Percentiles rank a stretch among this genome's conserved stretches.
Conservation (phyloP, 2,113 vertebrate species). For the Argyrosomus japonicus region DNA sequence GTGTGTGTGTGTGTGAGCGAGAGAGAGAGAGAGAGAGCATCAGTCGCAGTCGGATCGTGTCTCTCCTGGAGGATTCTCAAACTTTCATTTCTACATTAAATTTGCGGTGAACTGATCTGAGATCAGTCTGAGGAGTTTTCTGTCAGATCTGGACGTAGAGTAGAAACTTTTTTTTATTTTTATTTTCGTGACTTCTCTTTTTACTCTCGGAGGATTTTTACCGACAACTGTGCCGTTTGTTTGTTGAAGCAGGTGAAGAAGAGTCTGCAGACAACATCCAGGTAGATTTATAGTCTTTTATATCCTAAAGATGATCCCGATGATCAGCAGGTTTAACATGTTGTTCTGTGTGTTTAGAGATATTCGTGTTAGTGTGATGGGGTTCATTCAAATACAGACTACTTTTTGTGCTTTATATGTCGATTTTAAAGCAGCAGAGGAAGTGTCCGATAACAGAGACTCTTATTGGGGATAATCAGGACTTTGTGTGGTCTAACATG, state of each 20-base stretch:
- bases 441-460: too few species aligned
- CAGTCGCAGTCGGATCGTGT: background rate
- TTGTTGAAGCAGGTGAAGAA: slow-evolving; percentile 10
- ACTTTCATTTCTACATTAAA: background rate
- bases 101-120: background rate
- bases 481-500: too few species aligned
- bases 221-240: rapidly evolving
- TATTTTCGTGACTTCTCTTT: background rate
- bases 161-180: background rate
- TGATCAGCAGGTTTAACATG: background rate
- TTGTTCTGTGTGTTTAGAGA: background rate
- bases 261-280: slow-evolving; percentile 13
- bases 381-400: too few species aligned
- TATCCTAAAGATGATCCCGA: rapidly evolving
- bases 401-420: too few species aligned
- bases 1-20: background rate
- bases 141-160: too few species aligned
- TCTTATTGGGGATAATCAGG: too few species aligned
- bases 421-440: background rate
- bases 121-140: background rate
- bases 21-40: slow-evolving; percentile 3
- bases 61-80: background rate
- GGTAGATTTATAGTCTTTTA: slow-evolving; percentile 1
- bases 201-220: background rate
- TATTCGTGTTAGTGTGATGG: background rate